Evolutionary conservation across 23 tunicate genomes (phyloP), one percentile per base, ranked within the genome.

Genomic region (Clavelina lepadiformis): DNA sequence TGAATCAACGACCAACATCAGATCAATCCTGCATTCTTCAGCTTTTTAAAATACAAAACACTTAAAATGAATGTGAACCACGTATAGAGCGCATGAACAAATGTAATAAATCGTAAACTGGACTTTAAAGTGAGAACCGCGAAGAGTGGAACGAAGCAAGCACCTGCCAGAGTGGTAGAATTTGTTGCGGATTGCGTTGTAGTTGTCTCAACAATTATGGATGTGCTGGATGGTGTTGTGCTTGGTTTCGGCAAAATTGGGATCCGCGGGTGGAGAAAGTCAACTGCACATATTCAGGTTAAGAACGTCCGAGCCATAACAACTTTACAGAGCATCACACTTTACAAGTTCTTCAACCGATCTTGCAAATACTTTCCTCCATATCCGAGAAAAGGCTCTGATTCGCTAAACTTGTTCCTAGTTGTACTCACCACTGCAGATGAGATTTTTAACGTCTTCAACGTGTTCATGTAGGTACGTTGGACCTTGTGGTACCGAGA

Each of bases 1-100:
- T 2, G 82, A 70, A 38, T 76, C 82, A 1, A 76, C 1, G 29
- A 76, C 33, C 19, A 76, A 26, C 34, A 59, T 28, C 30, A 76
- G 13, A 30, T 76, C 82, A 35, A 68, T 34, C 35, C 21, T 24
- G 31, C 82, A 76, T 0, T 44, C 61, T 31, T 44, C 59, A 1
- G 15, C 72, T n/a, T n/a, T n/a, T n/a, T n/a, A n/a, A n/a, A n/a
- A n/a, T n/a, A n/a, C n/a, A n/a, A n/a, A n/a, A 15, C 23, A 15
- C 7, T 19, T 13, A 54, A 54, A 54, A 54, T 54, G 7, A 13
- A n/a, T n/a, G n/a, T n/a, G n/a, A n/a, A n/a, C n/a, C n/a, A n/a
- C n/a, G n/a, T n/a, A n/a, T n/a, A n/a, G n/a, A n/a, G n/a, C n/a
- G n/a, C n/a, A n/a, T n/a, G n/a, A n/a, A n/a, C n/a, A n/a, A n/a